These are phyloP conservation scores for Crocidura indochinensis DNA, from an alignment of 2,797 vertebrate genomes.

Conservation along the genomic window DNA sequence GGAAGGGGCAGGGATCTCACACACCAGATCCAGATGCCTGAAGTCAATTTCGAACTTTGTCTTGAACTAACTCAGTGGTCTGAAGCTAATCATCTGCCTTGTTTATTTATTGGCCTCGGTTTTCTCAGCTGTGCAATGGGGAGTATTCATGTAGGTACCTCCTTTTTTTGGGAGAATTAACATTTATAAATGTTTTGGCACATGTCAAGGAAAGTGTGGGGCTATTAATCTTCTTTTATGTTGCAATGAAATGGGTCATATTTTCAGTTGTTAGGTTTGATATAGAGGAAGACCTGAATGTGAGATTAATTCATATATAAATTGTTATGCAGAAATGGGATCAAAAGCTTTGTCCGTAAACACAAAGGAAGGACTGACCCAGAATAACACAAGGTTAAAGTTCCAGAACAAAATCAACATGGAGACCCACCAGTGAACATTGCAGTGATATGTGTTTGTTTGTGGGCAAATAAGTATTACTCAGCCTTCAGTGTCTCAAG, in stretches of 20 bases:
- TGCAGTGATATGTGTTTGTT: neutral
- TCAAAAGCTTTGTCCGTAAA: neutral
- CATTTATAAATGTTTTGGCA: neutral
- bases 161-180: neutral
- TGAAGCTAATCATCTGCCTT: neutral
- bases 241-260: neutral
- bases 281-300: neutral
- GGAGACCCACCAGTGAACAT: neutral
- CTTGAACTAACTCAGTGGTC: neutral
- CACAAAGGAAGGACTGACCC: neutral
- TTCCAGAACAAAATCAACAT: neutral
- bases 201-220: neutral
- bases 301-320: neutral
- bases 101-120: constrained; percentile 10
- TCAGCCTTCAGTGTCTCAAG: neutral
- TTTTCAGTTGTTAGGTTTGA: neutral
- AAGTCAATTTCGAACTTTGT: neutral
- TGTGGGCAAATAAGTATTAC: neutral
- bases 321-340: neutral
- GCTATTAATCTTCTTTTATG: neutral
- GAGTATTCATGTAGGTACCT: neutral
- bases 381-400: neutral
- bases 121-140: neutral
- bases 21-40: neutral
- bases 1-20: neutral